Evolutionary conservation across 2,113 vertebrate species (phyloP).

Genomic region (Toxotes jaculatrix): DNA sequence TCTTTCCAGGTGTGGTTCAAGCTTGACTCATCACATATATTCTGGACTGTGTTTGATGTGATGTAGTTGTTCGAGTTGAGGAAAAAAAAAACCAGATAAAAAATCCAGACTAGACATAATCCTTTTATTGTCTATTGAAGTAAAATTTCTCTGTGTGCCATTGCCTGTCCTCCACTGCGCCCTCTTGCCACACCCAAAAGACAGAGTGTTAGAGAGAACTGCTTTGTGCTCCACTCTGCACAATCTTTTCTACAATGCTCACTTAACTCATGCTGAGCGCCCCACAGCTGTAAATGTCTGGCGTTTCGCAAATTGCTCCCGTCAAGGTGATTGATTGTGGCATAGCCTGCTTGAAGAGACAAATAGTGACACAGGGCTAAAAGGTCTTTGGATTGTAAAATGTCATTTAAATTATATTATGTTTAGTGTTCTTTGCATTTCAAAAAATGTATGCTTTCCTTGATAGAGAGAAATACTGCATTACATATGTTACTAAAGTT

Average conservation of each 20-base stretch:
- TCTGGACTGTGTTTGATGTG: background rate
- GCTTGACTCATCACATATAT: background rate
- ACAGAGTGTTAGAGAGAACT: conserved; percentile 17
- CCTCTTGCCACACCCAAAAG: conserved; percentile 83
- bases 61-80: conserved; percentile 7
- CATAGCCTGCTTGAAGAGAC: conserved; percentile 10
- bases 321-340: conserved; percentile 63
- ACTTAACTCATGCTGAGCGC: conserved; percentile 11
- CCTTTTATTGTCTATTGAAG: conserved; percentile 48
- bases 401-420: background rate
- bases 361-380: background rate
- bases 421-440: conserved; percentile 11
- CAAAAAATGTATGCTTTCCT: background rate
- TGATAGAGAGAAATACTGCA: background rate
- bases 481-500: background rate
- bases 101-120: background rate
- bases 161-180: conserved; percentile 54
- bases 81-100: background rate
- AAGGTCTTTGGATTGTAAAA: background rate
- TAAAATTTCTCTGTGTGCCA: conserved; percentile 50
- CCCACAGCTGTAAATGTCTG: conserved; percentile 46
- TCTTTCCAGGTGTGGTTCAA: conserved; percentile 17
- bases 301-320: conserved; percentile 53
- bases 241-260: conserved; percentile 13
- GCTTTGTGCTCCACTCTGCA: conserved; percentile 28